Evolutionary conservation across 2,113 vertebrate species (phyloP).

Genomic region (Archilochus colubris): DNA sequence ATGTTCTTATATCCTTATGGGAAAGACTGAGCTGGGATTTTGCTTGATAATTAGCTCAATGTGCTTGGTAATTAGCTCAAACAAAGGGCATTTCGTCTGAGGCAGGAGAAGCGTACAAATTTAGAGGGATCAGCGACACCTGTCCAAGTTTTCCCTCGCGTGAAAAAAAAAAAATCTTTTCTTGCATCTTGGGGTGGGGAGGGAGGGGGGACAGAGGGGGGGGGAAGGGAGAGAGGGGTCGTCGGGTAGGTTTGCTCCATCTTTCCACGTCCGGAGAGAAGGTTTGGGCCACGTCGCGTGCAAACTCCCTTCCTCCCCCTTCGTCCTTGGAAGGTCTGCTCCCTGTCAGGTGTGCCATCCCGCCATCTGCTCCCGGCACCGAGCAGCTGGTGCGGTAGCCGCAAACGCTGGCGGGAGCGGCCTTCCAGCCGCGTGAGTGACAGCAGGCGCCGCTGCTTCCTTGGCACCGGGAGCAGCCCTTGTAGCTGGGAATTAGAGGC

Average conservation of each 20-base stretch:
- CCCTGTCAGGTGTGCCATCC: conserved; percentile 73
- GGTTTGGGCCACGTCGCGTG: background rate
- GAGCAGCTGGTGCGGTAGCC: conserved; percentile 69
- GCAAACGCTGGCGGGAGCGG: conserved; percentile 71
- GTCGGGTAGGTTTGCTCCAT: background rate
- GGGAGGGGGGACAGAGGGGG: no score
- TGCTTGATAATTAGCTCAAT: conserved; percentile 29
- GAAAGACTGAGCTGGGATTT: background rate
- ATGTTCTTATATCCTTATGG: background rate
- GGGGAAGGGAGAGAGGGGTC: background rate
- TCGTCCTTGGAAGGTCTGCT: conserved; percentile 78
- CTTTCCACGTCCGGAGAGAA: background rate
- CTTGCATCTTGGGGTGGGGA: background rate
- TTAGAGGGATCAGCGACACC: background rate
- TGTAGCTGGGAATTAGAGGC: conserved; percentile 72
- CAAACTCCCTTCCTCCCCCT: conserved; percentile 43
- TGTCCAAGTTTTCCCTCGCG: background rate
- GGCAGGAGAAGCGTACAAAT: background rate
- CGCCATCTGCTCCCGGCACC: conserved; percentile 77
- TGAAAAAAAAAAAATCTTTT: background rate
- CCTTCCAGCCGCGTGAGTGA: conserved; percentile 75
- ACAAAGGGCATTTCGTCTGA: background rate
- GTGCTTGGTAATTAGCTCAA: conserved; percentile 24
- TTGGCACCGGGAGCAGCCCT: conserved; percentile 67
- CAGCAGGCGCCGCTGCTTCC: conserved; percentile 69